Conservation (phyloP, 2,113 vertebrate species). For the Damaliscus lunatus region DNA sequence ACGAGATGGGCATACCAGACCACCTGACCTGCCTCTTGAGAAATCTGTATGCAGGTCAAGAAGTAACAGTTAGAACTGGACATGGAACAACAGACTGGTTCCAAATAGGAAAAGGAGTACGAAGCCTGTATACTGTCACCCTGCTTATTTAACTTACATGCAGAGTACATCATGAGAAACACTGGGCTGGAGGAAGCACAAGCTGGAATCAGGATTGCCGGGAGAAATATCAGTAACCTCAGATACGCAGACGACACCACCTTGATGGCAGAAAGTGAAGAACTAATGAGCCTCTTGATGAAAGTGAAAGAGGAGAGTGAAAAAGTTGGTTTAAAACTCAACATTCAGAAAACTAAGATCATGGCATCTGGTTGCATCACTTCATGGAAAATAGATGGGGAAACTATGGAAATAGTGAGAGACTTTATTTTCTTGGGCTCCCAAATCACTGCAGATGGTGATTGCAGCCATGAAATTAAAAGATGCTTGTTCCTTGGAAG, state of each 20-base stretch:
- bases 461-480: neutral
- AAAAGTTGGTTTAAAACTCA: neutral
- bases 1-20: neutral
- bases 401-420: neutral
- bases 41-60: neutral
- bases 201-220: accelerated
- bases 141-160: neutral
- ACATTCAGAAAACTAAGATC: neutral
- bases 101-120: neutral
- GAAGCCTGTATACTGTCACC: neutral
- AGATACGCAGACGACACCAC: neutral
- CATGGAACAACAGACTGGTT: neutral
- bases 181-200: neutral
- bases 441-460: neutral
- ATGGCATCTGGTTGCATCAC: neutral
- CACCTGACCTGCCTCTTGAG: neutral
- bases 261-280: neutral
- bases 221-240: neutral
- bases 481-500: neutral
- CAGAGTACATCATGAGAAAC: neutral
- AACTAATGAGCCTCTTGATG: neutral
- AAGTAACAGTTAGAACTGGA: neutral
- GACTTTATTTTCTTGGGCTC: neutral
- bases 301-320: neutral
- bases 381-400: neutral